Evolutionary conservation across 2,797 vertebrate genomes (phyloP).

Genomic region (Acanthornis magna): DNA sequence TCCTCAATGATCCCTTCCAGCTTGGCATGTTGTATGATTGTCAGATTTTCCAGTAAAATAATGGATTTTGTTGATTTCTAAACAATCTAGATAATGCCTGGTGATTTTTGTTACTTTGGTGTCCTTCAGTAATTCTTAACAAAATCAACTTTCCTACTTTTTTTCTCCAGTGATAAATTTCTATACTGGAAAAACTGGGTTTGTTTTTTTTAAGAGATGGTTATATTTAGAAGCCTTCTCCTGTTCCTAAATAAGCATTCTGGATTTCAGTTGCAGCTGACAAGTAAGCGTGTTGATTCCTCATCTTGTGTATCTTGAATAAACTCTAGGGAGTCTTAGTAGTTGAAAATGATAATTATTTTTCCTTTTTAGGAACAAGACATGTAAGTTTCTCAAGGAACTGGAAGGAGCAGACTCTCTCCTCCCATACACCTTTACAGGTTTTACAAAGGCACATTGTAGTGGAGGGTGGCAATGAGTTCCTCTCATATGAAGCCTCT

Average conservation of each 20-base stretch:
- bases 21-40: neutral
- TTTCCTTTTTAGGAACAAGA: neutral
- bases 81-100: neutral
- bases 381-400: neutral
- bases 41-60: neutral
- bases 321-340: neutral
- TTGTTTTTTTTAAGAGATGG: neutral
- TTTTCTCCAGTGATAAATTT: neutral
- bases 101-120: neutral
- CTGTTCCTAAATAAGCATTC: neutral
- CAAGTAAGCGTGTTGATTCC: neutral
- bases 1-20: neutral
- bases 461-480: neutral
- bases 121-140: neutral
- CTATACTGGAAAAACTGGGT: neutral
- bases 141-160: neutral
- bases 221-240: neutral
- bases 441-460: neutral
- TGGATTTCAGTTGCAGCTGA: neutral
- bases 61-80: neutral
- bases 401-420: neutral
- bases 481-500: neutral
- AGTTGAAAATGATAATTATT: neutral
- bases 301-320: neutral
- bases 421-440: neutral